Percentiles rank a stretch among this genome's conserved stretches.
These are phyloP conservation scores for Acanthococcus lagerstroemiae DNA, from an alignment of 2,888 invertebrate genomes.

Conservation along the genomic window DNA sequence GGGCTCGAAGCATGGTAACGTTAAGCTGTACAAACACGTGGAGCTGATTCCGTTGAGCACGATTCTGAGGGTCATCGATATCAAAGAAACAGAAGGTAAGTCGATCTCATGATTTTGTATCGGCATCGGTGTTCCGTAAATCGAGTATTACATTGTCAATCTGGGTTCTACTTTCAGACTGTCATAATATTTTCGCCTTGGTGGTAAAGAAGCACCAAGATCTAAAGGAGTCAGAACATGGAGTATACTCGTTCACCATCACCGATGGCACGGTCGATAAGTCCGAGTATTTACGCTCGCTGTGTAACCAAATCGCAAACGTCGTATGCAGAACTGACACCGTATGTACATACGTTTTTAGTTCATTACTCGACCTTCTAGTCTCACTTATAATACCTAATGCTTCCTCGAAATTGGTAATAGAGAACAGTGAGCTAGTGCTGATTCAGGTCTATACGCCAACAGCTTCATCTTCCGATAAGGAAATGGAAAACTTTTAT, in stretches of 20 bases:
- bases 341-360: no score
- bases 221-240: conserved; percentile 67
- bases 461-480: no score
- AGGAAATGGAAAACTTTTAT: no score
- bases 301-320: conserved; percentile 85
- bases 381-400: no score
- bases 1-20: conserved; percentile 50
- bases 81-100: conserved; percentile 70
- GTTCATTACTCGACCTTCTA: neutral
- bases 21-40: conserved; percentile 81
- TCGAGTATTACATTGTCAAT: neutral
- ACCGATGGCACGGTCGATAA: conserved; percentile 75
- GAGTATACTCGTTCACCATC: conserved; percentile 76
- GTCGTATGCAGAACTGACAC: conserved; percentile 86
- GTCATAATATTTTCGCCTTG: conserved; percentile 80
- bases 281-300: conserved; percentile 62
- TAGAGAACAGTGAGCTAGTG: no score
- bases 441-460: no score
- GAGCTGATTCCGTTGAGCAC: conserved; percentile 77
- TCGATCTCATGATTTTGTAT: neutral
- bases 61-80: conserved; percentile 83
- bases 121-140: neutral
- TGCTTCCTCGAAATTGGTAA: no score
- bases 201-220: conserved; percentile 64
- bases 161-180: conserved; percentile 49